A percentile compares a stretch with the other conserved stretches of the same genome.
phyloP scores from a whole-genome alignment of 2,888 invertebrate genomes.

The Dastarcus helophoroides region DNA sequence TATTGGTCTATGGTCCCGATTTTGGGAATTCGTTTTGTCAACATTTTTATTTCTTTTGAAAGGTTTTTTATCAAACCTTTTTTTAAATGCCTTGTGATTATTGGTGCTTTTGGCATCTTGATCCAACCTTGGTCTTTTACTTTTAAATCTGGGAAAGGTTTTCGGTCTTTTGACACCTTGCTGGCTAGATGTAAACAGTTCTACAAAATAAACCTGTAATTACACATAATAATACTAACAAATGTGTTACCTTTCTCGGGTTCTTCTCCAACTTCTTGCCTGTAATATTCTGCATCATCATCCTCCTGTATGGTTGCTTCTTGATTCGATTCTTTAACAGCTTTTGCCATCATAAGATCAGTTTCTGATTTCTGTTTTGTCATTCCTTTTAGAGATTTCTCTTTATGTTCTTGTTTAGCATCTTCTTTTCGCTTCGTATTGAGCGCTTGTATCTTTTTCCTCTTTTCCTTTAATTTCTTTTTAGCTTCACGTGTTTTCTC shows the following conservation, averaged over 20 bases:
- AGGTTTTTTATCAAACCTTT: conserved; percentile 4
- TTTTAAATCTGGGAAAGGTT: conserved; percentile 20
- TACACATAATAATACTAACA: conserved; percentile 1
- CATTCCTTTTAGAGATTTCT: conserved; percentile 58
- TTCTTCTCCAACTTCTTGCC: conserved; percentile 77
- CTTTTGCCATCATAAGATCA: conserved; percentile 36
- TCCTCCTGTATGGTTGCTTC: conserved; percentile 43
- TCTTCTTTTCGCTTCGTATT: conserved; percentile 58
- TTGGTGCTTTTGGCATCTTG: conserved; percentile 5
- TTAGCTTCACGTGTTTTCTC: conserved; percentile 63
- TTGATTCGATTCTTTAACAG: conserved; percentile 42
- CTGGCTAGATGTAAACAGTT: conserved; percentile 20
- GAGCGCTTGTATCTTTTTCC: conserved; percentile 62
- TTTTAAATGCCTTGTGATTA: background rate
- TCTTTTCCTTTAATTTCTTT: conserved; percentile 64
- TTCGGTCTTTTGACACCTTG: conserved; percentile 19
- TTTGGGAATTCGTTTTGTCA: conserved; percentile 26
- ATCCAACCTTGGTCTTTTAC: conserved; percentile 22
- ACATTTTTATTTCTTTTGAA: conserved; percentile 11
- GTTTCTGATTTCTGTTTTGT: conserved; percentile 41
- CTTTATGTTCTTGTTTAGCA: conserved; percentile 51
- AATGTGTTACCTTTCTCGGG: conserved; percentile 61
- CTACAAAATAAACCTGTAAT: conserved; percentile 16
- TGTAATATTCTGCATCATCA: conserved; percentile 73
- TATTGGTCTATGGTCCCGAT: conserved; percentile 27